Evolutionary conservation across 1,140 invertebrate genomes (phyloP).

Genomic region (Fopius arisanus): DNA sequence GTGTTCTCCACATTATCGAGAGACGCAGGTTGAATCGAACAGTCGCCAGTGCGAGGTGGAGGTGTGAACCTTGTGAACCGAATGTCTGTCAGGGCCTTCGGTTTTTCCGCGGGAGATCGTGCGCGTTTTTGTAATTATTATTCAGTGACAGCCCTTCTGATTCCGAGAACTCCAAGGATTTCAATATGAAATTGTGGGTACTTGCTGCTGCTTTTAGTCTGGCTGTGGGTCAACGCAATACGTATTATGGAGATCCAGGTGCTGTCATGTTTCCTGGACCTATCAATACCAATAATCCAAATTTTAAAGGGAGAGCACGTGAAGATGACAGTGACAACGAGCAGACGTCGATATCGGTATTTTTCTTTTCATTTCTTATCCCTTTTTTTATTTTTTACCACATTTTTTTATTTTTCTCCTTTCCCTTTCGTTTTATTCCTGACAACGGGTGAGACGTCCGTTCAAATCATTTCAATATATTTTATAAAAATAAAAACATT

Average conservation of each 20-base stretch:
- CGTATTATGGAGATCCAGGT: not conserved
- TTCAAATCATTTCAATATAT: too few relatives aligned
- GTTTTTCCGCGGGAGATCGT: not conserved
- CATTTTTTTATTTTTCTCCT: too few relatives aligned
- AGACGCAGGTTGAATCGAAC: not conserved
- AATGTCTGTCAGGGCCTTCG: not conserved
- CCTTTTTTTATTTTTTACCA: not conserved
- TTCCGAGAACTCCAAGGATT: not conserved
- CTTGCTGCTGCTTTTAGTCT: not conserved
- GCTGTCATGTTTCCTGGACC: not conserved
- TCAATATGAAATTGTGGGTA: conserved; percentile 6
- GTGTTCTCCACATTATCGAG: conserved; percentile 20
- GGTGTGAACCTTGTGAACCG: not conserved
- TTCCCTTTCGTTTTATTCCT: too few relatives aligned
- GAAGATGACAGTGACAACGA: not conserved
- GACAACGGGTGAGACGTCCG: too few relatives aligned
- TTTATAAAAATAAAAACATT: too few relatives aligned
- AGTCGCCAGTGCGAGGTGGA: not conserved
- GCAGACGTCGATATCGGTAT: not conserved
- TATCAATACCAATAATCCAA: not conserved
- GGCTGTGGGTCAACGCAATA: not conserved
- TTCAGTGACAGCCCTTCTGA: not conserved
- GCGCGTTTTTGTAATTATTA: not conserved
- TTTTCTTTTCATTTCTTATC: too few relatives aligned
- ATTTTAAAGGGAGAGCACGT: not conserved